Evolutionary conservation across 2,113 vertebrate species (phyloP).

Genomic region (Melanostigma gelatinosum): DNA sequence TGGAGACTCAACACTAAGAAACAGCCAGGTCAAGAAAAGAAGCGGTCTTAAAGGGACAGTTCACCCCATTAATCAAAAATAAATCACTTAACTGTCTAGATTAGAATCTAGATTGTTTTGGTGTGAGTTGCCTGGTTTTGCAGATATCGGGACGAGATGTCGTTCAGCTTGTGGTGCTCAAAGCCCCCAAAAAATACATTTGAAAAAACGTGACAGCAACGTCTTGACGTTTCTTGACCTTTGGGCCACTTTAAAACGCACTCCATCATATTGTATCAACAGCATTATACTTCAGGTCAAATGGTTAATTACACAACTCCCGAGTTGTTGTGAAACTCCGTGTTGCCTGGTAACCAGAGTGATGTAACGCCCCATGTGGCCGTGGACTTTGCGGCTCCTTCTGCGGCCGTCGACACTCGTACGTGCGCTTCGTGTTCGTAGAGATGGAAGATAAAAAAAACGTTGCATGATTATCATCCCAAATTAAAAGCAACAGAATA

Average conservation of each 20-base stretch:
- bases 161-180: too few relatives aligned
- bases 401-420: neutral
- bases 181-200: too few relatives aligned
- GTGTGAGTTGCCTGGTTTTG: too few relatives aligned
- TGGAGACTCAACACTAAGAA: neutral
- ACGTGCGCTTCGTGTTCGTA: neutral
- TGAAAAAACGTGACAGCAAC: too few relatives aligned
- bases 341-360: constrained; percentile 56
- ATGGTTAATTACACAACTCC: constrained; percentile 10
- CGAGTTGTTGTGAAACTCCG: neutral
- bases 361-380: neutral
- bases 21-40: neutral
- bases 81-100: too few relatives aligned
- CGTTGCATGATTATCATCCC: neutral
- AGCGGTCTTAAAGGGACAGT: neutral
- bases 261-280: neutral
- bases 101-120: too few relatives aligned
- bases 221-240: neutral
- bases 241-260: too few relatives aligned
- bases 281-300: neutral
- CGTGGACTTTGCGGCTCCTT: constrained; percentile 12
- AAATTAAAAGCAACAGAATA: neutral
- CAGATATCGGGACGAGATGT: too few relatives aligned
- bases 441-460: constrained; percentile 10
- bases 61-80: too few relatives aligned